Evolutionary conservation across 2,888 invertebrate genomes (phyloP).

Genomic region (Alsophila aescularia): DNA sequence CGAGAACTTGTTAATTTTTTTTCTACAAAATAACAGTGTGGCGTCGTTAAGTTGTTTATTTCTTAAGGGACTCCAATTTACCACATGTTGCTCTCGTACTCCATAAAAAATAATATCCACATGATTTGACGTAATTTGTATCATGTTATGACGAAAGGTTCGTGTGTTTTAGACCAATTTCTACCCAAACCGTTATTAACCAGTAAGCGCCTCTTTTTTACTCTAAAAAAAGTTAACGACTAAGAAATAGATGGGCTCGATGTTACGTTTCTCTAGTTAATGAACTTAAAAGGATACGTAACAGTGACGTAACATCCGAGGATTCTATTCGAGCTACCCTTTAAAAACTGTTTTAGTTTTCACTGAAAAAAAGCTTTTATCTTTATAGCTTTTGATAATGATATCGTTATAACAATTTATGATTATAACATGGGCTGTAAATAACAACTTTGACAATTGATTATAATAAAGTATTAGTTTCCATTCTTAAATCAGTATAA

Average conservation of each 20-base stretch:
- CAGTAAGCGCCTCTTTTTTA: constrained; percentile 69
- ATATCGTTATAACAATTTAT: constrained; percentile 15
- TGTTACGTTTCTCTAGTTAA: constrained; percentile 45
- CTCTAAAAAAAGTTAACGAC: constrained; percentile 69
- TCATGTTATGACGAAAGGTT: constrained; percentile 74
- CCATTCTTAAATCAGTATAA: background rate
- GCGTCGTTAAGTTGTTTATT: constrained; percentile 76
- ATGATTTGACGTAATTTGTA: constrained; percentile 80
- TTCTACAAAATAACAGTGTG: constrained; percentile 50
- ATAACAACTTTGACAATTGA: constrained; percentile 8
- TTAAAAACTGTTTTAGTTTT: constrained; percentile 28
- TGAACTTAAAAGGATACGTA: constrained; percentile 47
- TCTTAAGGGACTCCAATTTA: constrained; percentile 78
- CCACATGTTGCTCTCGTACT: constrained; percentile 73
- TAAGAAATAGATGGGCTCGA: constrained; percentile 45
- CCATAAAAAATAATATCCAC: constrained; percentile 78
- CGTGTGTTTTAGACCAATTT: constrained; percentile 77
- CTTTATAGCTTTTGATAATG: constrained; percentile 20
- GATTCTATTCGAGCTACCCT: constrained; percentile 27
- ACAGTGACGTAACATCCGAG: constrained; percentile 16
- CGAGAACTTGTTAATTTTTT: constrained; percentile 66
- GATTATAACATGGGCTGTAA: constrained; percentile 7
- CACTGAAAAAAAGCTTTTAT: constrained; percentile 14
- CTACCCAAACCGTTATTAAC: constrained; percentile 70
- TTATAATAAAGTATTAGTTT: constrained; percentile 3